Percentiles rank a stretch among this genome's conserved stretches.
These are phyloP conservation scores for Lanius collurio DNA, from an alignment of 2,113 vertebrate species.

Conservation along the genomic window DNA sequence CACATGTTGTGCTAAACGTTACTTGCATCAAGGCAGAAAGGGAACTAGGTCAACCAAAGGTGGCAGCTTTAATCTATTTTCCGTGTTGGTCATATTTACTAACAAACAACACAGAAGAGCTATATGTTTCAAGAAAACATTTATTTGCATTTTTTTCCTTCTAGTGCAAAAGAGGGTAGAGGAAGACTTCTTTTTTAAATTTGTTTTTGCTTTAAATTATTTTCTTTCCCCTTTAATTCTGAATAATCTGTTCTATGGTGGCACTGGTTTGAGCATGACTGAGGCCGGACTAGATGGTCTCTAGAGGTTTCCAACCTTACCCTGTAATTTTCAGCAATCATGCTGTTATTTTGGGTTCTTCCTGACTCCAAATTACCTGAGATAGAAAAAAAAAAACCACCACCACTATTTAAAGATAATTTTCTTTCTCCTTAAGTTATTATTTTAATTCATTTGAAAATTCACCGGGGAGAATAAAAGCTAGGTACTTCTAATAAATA, in stretches of 20 bases:
- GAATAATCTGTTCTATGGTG: background rate
- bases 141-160: background rate
- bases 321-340: background rate
- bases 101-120: background rate
- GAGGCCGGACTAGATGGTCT: background rate
- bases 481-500: background rate
- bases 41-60: background rate
- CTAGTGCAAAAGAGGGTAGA: background rate
- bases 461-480: background rate
- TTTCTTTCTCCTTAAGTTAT: background rate
- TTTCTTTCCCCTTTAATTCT: background rate
- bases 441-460: conserved; percentile 29
- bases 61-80: background rate
- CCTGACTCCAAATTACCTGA: background rate
- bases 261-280: background rate
- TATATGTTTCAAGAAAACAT: background rate
- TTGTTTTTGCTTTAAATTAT: background rate
- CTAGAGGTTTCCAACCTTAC: background rate
- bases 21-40: background rate
- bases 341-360: conserved; percentile 14
- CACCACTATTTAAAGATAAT: background rate
- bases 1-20: background rate
- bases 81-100: background rate
- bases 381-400: background rate
- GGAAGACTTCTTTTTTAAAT: background rate